Base-by-base conservation (phyloP, 2,113 vertebrate species). In the Kryptolebias marmoratus region DNA sequence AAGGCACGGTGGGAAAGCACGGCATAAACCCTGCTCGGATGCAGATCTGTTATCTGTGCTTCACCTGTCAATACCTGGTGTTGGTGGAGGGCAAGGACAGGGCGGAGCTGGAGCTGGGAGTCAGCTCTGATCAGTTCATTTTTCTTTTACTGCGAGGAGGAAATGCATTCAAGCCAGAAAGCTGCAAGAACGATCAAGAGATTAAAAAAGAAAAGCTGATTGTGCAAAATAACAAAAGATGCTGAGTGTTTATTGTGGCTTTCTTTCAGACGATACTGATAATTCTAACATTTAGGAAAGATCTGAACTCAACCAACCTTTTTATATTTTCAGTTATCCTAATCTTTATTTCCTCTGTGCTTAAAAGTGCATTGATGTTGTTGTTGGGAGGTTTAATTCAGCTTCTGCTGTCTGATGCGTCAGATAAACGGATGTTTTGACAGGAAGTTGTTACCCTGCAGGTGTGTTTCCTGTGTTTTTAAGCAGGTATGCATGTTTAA, bases 1-100 rank as follows among this genome's bases (percentile, higher is more conserved):
- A 52, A 71, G 81, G 64, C 68, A 6, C 48, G 56, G 55, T 57
- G 66, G 73, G 75, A 82, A 80, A 71, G 76, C 71, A 8, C 42
- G 30, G 52, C 32, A 18, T 59, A 68, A 88, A 88, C 80, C 84
- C 68, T 74, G 74, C 87, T 75, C 75, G 77, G 62, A 83, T 83
- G 73, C 72, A 83, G 85, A 87, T 87, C 84, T 86, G 79, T 79
- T 89, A 83, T 87, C 81, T 68, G 64, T 15, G 27, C 76, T 0
- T 44, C 71, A 78, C 79, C 75, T 85, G 90, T 83, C 90, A 65
- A 87, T 89, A 85, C 53, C 57, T 71, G 70, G 79, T 74, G 74
- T 66, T 52, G 52, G 58, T 16, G 27, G 78, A 59, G 82, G 77
- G 74, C 71, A 77, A 82, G 80, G 86, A 85, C 77, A n/a, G 56